Conservation (phyloP, 2,888 invertebrate species). For the Gandaritis pyraliata region DNA sequence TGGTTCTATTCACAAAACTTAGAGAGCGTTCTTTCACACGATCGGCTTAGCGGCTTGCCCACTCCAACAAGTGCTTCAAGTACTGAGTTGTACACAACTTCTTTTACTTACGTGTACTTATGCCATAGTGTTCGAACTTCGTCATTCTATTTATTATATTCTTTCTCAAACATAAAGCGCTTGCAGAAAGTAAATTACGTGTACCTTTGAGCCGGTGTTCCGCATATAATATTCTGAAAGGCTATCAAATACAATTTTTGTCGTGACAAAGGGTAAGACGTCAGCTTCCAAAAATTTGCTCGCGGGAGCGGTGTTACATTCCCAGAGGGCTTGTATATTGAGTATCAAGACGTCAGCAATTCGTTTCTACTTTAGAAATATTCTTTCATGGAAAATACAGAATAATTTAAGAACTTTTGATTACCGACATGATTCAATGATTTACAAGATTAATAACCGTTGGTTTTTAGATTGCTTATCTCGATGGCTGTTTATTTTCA, state of each 20-base stretch:
- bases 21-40: constrained; percentile 68
- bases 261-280: constrained; percentile 60
- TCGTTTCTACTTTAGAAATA: constrained; percentile 56
- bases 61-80: constrained; percentile 69
- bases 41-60: constrained; percentile 78
- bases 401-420: not conserved
- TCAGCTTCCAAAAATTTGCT: constrained; percentile 59
- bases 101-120: constrained; percentile 52
- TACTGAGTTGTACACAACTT: constrained; percentile 63
- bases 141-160: constrained; percentile 53
- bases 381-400: constrained; percentile 48
- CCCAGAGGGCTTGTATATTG: constrained; percentile 60
- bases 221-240: constrained; percentile 53
- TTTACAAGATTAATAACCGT: not conserved
- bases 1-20: constrained; percentile 71
- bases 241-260: constrained; percentile 60
- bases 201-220: constrained; percentile 43
- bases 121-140: constrained; percentile 66
- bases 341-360: constrained; percentile 60
- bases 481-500: not conserved
- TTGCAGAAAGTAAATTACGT: constrained; percentile 39
- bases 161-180: constrained; percentile 36
- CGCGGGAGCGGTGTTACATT: constrained; percentile 54
- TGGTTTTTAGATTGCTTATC: not conserved
- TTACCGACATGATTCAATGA: not conserved